These are phyloP conservation scores for Phainopepla nitens DNA, from an alignment of 2,113 vertebrate species.

Conservation along the genomic window DNA sequence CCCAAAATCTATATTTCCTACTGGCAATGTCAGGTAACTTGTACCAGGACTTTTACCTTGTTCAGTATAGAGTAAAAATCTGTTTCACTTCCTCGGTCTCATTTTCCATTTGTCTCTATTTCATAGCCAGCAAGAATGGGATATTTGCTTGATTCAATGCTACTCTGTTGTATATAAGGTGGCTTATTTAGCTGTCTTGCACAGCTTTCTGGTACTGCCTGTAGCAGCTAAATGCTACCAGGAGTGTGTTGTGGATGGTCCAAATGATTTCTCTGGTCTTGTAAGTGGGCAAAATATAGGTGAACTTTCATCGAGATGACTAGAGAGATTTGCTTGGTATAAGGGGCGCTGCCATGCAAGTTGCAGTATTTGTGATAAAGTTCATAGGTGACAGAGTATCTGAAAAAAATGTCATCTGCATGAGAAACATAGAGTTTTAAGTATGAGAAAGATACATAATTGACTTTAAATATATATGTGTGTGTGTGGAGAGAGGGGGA, in stretches of 20 bases:
- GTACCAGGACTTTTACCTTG: background rate
- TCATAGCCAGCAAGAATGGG: background rate
- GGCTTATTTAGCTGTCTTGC: background rate
- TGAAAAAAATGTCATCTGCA: background rate
- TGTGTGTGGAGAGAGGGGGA: no score
- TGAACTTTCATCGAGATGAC: background rate
- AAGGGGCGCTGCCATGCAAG: background rate
- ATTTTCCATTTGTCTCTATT: background rate
- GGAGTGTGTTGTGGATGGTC: background rate
- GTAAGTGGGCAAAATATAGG: background rate
- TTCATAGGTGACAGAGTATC: background rate
- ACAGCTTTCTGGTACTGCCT: background rate
- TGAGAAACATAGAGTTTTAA: background rate
- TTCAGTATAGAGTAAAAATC: background rate
- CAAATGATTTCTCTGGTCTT: background rate
- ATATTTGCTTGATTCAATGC: background rate
- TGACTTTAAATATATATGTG: no score
- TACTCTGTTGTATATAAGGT: background rate
- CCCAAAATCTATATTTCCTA: background rate
- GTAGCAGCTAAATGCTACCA: background rate
- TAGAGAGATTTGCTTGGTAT: background rate
- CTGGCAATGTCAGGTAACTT: background rate
- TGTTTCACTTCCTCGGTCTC: background rate
- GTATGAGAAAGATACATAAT: background rate
- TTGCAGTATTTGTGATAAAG: background rate